phyloP scores from a whole-genome alignment of 2,888 invertebrate species.

The Chrysomela aeneicollis region DNA sequence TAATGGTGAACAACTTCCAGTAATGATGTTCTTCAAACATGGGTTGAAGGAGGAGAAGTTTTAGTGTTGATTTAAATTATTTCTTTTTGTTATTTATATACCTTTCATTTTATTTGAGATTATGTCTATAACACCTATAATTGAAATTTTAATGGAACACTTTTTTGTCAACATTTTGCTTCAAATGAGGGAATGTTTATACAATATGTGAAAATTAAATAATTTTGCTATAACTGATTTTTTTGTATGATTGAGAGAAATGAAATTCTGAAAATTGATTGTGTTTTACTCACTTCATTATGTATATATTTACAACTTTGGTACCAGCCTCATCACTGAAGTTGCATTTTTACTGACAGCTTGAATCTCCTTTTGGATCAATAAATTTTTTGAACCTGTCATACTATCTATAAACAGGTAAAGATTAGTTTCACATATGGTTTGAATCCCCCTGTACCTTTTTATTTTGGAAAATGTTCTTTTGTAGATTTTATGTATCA shows the following conservation, averaged over 20 bases:
- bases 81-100: conserved; percentile 41
- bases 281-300: too few species aligned
- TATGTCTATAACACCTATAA: conserved; percentile 17
- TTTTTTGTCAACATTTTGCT: conserved; percentile 22
- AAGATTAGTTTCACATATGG: too few species aligned
- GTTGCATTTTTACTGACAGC: too few species aligned
- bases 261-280: neutral
- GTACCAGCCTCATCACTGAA: too few species aligned
- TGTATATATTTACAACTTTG: too few species aligned
- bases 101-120: conserved; percentile 21
- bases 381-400: too few species aligned
- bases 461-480: too few species aligned
- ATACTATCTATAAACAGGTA: too few species aligned
- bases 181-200: conserved; percentile 39
- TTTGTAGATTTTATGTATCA: too few species aligned
- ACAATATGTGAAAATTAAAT: conserved; percentile 39
- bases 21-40: conserved; percentile 96
- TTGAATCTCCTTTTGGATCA: too few species aligned
- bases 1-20: conserved; percentile 81
- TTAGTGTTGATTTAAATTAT: conserved; percentile 63
- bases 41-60: conserved; percentile 95
- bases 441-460: too few species aligned
- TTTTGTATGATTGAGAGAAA: neutral
- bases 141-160: conserved; percentile 20
- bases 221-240: conserved; percentile 36